These are phyloP conservation scores for Chesias legatella DNA, from an alignment of 2,888 invertebrate species.

Conservation along the genomic window DNA sequence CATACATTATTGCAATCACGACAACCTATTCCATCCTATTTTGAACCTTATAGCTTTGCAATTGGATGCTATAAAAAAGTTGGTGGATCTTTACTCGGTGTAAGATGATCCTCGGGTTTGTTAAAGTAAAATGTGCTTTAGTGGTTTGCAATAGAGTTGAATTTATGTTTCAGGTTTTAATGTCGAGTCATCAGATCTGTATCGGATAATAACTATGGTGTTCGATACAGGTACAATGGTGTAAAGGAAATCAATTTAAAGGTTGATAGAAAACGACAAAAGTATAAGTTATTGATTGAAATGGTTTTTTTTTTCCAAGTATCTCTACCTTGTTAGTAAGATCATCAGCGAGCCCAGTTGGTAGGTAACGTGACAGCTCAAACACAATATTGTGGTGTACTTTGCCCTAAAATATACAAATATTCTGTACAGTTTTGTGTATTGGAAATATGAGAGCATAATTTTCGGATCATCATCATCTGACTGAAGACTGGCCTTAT, in stretches of 20 bases:
- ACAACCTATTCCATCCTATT: conserved; percentile 31
- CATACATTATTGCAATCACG: conserved; percentile 36
- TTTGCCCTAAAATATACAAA: too few species aligned
- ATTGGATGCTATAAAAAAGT: conserved; percentile 14
- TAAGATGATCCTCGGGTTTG: neutral
- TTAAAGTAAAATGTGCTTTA: neutral
- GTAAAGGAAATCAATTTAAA: conserved; percentile 23
- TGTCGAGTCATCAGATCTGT: conserved; percentile 20
- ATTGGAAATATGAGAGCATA: too few species aligned
- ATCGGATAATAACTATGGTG: conserved; percentile 28
- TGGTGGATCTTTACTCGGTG: conserved; percentile 2
- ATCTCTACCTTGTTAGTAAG: too few species aligned
- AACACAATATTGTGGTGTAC: too few species aligned
- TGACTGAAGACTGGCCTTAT: too few species aligned
- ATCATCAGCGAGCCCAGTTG: too few species aligned
- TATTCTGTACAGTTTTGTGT: too few species aligned
- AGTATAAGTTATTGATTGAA: conserved; percentile 19
- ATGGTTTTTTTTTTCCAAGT: conserved; percentile 7
- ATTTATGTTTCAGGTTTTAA: neutral
- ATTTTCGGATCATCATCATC: too few species aligned
- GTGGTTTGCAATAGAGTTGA: neutral
- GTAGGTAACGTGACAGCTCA: too few species aligned
- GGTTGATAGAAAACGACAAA: conserved; percentile 19
- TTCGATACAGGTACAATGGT: conserved; percentile 26
- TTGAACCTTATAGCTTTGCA: conserved; percentile 14